Base-by-base conservation (phyloP, 2,797 vertebrate genomes). In the Notoglanidium macrostoma region DNA sequence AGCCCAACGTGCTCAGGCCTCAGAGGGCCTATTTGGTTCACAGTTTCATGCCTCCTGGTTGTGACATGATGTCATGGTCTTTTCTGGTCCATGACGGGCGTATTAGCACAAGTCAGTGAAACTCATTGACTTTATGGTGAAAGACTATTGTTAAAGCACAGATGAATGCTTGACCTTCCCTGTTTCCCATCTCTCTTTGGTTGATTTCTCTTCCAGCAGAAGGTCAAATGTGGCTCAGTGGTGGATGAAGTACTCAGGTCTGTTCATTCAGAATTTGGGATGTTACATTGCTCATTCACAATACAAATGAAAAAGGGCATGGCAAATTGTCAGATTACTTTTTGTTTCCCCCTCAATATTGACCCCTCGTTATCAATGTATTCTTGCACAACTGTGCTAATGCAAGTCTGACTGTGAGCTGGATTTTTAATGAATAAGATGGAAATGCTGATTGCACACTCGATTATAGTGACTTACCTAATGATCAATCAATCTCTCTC, bases 41-140 rank as follows among this genome's bases (percentile, higher is more conserved):
- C 72, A 81, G 63, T 78, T 82, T 67, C 15, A 68, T 85, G 26
- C 57, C 77, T 88, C 26, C 65, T 74, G 80, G 10, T 70, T 70
- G 68, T 80, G 40, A 32, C 77, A 82, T 88, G 86, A 90, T 86
- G 88, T 90, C 89, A 84, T 87, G 76, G 4, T 46, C 57, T 73
- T 89, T 61, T 87, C 73, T 63, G 79, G 74, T 87, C 70, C 86
- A 61, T 89, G 72, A 72, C 26, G 70, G 72, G 15, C 40, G 11
- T 19, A 67, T 57, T 63, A 55, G 15, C 46, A 26, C 74, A 67
- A 40, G 1, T 61, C 35, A 49, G 40, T 46, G 23, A 76, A 44
- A 46, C 61, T 59, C 55, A 12, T 17, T 49, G 19, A 54, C 2
- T 85, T 89, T 78, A 68, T 46, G 23, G 73, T 70, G 59, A 83